Base-by-base conservation (phyloP, 1,140 invertebrate genomes). In the Cataglyphis hispanica region DNA sequence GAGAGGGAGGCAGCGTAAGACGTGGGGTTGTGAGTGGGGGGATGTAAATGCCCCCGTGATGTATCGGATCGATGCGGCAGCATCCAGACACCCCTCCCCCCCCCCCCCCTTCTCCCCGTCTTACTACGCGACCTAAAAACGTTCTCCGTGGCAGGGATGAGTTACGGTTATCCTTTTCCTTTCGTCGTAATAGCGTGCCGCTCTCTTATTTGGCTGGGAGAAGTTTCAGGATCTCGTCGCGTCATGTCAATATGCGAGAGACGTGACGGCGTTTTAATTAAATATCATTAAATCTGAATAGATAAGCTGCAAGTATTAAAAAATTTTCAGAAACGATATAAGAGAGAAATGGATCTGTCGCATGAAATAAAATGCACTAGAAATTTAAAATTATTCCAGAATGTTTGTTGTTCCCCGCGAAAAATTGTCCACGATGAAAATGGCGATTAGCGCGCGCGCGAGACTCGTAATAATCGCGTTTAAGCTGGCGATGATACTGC, bases 51-150 rank as follows among this genome's bases (percentile, higher is more conserved):
- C 94, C 93, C 93, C 92, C 87, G 94, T 95, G 94, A 95, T 95
- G 94, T 95, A 95, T 95, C 94, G 94, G 94, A 95, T 95, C 94
- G 94, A 95, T 95, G 94, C 94, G 91, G 94, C 94, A 94, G 94
- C 94, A 94, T 94, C 94, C 93, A 94, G 94, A 94, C 92, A 91
- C 89, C 92, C 92, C 46, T 1, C 0, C 34, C 40, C 10, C 7
- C 40, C 40, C 1, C 40, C 40, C 10, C 8, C 40, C 40, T 3
- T 2, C 1, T 3, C 46, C 89, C 87, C 64, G 64, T 89, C 91
- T 91, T 94, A 95, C 94, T 95, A 94, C 93, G 91, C 94, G 93
- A 94, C 93, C 94, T 94, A 93, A 95, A 95, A 95, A 95, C 94
- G 93, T 95, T 93, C 90, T 93, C 91, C 93, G 56, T 63, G 37